These are phyloP conservation scores for Metalampra italica DNA, from an alignment of 2,888 invertebrate genomes.

Conservation along the genomic window DNA sequence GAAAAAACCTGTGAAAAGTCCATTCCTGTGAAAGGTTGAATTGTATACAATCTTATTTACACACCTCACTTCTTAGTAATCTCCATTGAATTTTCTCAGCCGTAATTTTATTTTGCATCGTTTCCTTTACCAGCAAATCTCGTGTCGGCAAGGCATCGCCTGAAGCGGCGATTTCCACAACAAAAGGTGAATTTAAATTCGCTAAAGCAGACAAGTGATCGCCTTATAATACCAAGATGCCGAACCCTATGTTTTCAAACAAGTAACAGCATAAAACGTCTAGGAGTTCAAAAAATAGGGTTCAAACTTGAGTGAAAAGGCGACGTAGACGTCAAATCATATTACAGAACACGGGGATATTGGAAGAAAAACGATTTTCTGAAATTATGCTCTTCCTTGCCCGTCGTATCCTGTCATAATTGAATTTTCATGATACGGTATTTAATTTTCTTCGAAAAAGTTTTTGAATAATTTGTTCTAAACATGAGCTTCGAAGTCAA, in stretches of 20 bases:
- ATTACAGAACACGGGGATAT: slow-evolving; percentile 2
- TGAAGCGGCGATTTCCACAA: slow-evolving; percentile 34
- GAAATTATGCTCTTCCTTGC: too few species aligned
- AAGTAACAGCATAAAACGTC: background rate
- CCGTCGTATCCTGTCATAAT: background rate
- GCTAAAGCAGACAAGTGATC: slow-evolving; percentile 24
- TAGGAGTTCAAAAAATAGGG: background rate
- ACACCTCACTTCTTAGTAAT: background rate
- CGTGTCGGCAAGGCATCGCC: slow-evolving; percentile 14
- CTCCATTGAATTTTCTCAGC: background rate
- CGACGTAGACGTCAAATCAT: background rate
- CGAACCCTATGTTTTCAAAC: background rate
- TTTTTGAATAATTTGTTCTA: background rate
- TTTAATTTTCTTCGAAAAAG: background rate
- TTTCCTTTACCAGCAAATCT: background rate
- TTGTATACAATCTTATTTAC: background rate
- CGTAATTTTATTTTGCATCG: background rate
- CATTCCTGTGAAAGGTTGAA: too few species aligned
- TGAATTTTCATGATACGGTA: background rate
- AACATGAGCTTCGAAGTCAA: background rate
- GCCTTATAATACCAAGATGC: slow-evolving; percentile 17
- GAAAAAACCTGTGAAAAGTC: too few species aligned
- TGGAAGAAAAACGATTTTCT: slow-evolving; percentile 5
- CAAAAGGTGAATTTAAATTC: slow-evolving; percentile 36
- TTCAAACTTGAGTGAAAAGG: background rate